Evolutionary conservation across 2,888 invertebrate genomes (phyloP).

Genomic region (Melinaea marsaeus): DNA sequence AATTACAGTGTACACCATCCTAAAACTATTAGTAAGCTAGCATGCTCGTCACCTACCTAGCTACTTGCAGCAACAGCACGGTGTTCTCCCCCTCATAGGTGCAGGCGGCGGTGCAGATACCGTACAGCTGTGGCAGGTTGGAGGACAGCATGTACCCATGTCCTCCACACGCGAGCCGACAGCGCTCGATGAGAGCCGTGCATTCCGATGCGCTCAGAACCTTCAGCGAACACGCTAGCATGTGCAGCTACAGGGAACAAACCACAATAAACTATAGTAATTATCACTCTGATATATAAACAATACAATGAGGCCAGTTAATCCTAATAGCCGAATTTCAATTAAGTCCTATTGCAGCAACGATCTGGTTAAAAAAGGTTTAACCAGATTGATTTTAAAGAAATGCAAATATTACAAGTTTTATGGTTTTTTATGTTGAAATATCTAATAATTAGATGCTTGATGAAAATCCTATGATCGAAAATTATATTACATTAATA

Average conservation of each 20-base stretch:
- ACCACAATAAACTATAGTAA: not conserved
- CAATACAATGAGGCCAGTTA: no score
- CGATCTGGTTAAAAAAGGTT: no score
- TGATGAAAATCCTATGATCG: no score
- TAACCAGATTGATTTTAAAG: no score
- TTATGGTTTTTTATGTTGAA: no score
- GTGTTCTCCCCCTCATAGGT: conserved; percentile 99
- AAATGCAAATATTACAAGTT: no score
- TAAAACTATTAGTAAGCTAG: not conserved
- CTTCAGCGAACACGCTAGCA: conserved; percentile 93
- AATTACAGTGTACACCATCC: no score
- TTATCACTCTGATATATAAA: no score
- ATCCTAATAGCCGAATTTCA: no score
- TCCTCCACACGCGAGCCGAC: conserved; percentile 94
- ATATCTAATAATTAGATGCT: no score
- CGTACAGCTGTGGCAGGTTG: conserved; percentile 91
- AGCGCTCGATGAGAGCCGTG: conserved; percentile 85
- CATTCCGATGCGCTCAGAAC: conserved; percentile 88
- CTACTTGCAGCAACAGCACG: conserved; percentile 93
- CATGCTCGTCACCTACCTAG: conserved; percentile 64
- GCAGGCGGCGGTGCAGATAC: conserved; percentile 88
- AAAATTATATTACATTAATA: no score
- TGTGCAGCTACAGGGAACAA: conserved; percentile 82
- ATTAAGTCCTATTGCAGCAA: no score
- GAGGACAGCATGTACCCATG: conserved; percentile 95